These are phyloP conservation scores for Acropora yongei DNA, from an alignment of 64 coral and sea anemone species.

Conservation along the genomic window DNA sequence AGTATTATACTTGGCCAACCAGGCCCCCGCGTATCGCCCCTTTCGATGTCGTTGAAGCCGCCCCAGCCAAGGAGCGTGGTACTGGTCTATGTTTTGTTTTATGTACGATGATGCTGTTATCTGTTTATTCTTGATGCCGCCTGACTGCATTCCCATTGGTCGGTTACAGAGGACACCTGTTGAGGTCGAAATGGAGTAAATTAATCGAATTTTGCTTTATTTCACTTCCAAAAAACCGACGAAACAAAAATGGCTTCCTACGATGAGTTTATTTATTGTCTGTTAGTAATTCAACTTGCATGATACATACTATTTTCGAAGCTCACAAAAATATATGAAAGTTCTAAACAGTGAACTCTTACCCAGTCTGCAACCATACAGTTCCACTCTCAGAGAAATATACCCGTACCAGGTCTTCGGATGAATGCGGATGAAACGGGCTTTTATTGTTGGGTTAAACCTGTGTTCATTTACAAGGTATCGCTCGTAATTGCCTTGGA, in stretches of 20 bases:
- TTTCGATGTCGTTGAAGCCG: conserved; percentile 45
- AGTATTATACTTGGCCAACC: conserved; percentile 83
- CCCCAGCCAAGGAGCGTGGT: conserved; percentile 42
- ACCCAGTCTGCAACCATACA: conserved; percentile 92
- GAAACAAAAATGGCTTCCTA: no score
- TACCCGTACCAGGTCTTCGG: conserved; percentile 73
- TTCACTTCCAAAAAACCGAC: not conserved
- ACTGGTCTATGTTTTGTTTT: conserved; percentile 16
- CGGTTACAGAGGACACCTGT: conserved; percentile 68
- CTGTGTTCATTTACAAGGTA: conserved; percentile 64
- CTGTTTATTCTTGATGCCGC: conserved; percentile 54
- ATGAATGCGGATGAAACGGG: conserved; percentile 82
- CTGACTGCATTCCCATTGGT: conserved; percentile 76
- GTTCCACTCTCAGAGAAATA: conserved; percentile 78
- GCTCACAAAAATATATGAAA: no score
- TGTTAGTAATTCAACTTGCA: no score
- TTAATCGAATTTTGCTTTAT: not conserved
- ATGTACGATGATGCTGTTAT: conserved; percentile 63
- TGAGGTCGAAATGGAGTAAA: not conserved
- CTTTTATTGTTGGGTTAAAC: conserved; percentile 71
- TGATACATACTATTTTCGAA: no score
- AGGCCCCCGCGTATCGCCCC: conserved; percentile 57
- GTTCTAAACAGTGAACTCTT: not conserved
- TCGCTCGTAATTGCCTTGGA: conserved; percentile 82
- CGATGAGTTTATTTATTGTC: no score